Evolutionary conservation across 2,797 vertebrate genomes (phyloP).

Genomic region (Danionella dracula): DNA sequence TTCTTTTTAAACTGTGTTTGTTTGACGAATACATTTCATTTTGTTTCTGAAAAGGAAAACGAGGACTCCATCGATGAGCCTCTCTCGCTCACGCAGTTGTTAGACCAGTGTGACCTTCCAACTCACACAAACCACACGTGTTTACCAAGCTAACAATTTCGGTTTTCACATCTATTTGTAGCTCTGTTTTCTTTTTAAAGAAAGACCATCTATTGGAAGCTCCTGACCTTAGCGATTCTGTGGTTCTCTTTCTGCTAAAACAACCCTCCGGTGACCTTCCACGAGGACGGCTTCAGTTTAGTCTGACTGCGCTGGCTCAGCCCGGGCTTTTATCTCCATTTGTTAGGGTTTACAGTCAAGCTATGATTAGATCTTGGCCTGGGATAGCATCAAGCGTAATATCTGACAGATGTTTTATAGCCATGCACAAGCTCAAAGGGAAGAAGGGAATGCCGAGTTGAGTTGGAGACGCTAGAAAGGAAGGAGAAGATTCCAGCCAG

Average conservation of each 20-base stretch:
- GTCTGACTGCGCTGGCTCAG: slow-evolving; percentile 1
- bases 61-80: too few species aligned
- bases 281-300: slow-evolving; percentile 30
- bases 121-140: background rate
- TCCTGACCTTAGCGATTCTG: slow-evolving; percentile 26
- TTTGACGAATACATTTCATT: too few species aligned
- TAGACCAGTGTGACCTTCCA: background rate
- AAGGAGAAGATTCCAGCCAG: slow-evolving; percentile 11
- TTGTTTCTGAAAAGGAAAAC: too few species aligned
- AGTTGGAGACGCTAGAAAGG: slow-evolving; percentile 19
- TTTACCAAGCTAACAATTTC: slow-evolving; percentile 16
- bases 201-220: slow-evolving; percentile 22
- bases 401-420: slow-evolving; percentile 26
- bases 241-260: slow-evolving; percentile 33
- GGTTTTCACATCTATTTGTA: slow-evolving; percentile 19
- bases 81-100: too few species aligned
- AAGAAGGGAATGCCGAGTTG: background rate
- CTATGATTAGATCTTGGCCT: slow-evolving; percentile 2
- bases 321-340: background rate
- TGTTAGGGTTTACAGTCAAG: background rate
- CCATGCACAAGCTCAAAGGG: background rate
- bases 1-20: too few species aligned
- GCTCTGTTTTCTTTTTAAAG: slow-evolving; percentile 18
- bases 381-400: slow-evolving; percentile 6
- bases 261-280: slow-evolving; percentile 36